Conservation (phyloP, 2,888 invertebrate species). For the Deroplatys truncata region DNA sequence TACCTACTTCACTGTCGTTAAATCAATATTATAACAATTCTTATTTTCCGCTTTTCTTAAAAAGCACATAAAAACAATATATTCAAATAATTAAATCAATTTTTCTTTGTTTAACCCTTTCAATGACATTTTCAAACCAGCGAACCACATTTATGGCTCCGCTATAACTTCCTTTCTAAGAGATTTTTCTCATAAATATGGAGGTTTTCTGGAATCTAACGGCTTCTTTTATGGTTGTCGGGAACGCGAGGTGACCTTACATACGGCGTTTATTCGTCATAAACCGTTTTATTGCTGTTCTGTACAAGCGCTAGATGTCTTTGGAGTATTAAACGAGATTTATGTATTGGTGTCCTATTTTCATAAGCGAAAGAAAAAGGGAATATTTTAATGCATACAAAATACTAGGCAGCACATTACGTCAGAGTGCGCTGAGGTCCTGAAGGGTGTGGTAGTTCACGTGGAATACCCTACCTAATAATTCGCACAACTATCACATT, state of each 20-base stretch:
- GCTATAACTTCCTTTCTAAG: neutral
- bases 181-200: neutral
- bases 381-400: neutral
- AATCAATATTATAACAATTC: too few species aligned
- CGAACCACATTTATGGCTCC: neutral
- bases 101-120: neutral
- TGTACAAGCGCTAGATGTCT: neutral
- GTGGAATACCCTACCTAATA: too few species aligned
- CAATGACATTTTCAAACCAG: neutral
- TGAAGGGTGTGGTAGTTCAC: neutral
- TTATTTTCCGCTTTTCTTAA: too few species aligned
- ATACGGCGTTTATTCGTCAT: neutral
- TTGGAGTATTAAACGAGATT: neutral
- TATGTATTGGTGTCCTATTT: neutral
- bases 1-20: too few species aligned
- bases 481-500: too few species aligned
- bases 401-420: neutral
- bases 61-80: too few species aligned
- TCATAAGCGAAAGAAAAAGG: neutral
- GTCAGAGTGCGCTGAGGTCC: neutral
- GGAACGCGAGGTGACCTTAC: neutral
- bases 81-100: too few species aligned
- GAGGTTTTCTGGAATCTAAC: neutral
- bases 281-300: neutral
- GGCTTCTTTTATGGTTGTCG: neutral